Evolutionary conservation across 2,113 vertebrate genomes (phyloP).

Genomic region (Promerops cafer): DNA sequence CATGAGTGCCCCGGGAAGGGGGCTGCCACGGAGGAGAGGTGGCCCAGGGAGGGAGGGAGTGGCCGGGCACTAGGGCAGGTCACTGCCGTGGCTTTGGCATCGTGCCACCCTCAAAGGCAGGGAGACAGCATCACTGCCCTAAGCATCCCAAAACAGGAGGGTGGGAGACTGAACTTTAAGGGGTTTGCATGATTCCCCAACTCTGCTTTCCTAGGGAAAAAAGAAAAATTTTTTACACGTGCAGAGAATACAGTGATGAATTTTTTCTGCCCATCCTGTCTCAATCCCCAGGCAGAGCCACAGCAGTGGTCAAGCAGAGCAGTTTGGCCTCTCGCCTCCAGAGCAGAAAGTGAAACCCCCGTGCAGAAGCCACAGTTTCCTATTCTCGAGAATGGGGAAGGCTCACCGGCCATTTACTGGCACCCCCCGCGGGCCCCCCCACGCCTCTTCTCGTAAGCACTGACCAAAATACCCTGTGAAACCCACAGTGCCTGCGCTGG

Average conservation of each 20-base stretch:
- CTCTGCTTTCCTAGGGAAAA: background rate
- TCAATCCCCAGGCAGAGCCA: rapidly evolving
- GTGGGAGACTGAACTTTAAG: rapidly evolving
- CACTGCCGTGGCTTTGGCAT: background rate
- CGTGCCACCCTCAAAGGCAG: rapidly evolving
- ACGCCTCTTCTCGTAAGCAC: constrained; percentile 47
- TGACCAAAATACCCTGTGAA: constrained; percentile 43
- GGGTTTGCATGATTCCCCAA: rapidly evolving
- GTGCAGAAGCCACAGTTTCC: constrained; percentile 48
- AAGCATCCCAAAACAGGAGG: background rate
- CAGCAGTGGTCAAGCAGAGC: background rate
- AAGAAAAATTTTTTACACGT: background rate
- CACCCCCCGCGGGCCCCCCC: background rate
- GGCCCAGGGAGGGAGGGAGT: background rate
- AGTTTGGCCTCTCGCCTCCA: background rate
- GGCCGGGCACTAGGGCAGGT: background rate
- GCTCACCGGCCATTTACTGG: constrained; percentile 8
- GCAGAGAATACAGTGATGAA: rapidly evolving
- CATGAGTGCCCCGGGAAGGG: rapidly evolving
- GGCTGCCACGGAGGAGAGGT: background rate
- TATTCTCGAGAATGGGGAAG: constrained; percentile 62
- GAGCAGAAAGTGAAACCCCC: constrained; percentile 35
- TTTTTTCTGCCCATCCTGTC: background rate
- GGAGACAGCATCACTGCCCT: background rate
- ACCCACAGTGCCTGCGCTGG: background rate